Conservation (phyloP, 2,113 vertebrate species). For the Nanorana parkeri region DNA sequence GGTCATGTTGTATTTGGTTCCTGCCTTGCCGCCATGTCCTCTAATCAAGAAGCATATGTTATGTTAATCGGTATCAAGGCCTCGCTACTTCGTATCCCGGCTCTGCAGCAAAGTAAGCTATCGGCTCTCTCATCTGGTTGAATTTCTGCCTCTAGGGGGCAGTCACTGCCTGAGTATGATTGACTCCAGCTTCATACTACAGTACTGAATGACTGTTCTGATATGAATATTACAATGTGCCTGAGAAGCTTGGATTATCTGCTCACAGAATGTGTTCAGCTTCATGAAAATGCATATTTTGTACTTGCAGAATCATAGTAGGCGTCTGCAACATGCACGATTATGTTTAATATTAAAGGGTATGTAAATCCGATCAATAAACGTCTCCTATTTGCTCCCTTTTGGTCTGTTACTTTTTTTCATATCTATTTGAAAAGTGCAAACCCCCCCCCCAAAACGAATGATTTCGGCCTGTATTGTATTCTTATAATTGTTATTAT, state of each 20-base stretch:
- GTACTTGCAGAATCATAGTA: background rate
- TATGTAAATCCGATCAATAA: too few species aligned
- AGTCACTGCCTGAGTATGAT: conserved; percentile 15
- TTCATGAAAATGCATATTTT: background rate
- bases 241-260: background rate
- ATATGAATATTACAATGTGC: background rate
- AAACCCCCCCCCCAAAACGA: too few species aligned
- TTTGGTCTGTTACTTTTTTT: too few species aligned
- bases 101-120: background rate
- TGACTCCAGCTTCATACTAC: background rate
- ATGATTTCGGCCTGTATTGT: too few species aligned
- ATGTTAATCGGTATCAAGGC: conserved; percentile 2
- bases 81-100: background rate
- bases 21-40: background rate
- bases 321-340: too few species aligned
- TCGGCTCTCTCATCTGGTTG: background rate
- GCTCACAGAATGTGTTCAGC: background rate
- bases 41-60: background rate
- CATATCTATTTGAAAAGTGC: too few species aligned
- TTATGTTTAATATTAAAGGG: too few species aligned
- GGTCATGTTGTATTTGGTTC: background rate
- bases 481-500: too few species aligned
- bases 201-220: conserved; percentile 3
- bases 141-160: conserved; percentile 28
- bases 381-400: too few species aligned